Evolutionary conservation across 2,113 vertebrate genomes (phyloP), one percentile per base, ranked within the genome.

Genomic region (Mesembrinibis cayennensis): DNA sequence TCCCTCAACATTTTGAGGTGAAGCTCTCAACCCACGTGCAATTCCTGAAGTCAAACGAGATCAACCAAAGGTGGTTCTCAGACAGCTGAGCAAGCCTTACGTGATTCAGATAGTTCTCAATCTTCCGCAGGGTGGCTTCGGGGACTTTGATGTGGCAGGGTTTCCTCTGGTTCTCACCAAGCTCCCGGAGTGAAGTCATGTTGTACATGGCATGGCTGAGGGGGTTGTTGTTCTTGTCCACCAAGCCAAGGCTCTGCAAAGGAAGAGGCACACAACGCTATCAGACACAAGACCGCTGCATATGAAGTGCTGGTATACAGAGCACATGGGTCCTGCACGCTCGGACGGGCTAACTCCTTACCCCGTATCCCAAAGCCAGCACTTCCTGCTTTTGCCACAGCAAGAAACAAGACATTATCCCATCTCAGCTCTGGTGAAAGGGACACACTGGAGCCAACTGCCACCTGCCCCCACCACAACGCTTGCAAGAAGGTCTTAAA

Each of bases 121-220:
- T 98, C 89, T 97, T 98, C 62, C 98, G 97, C 92, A 99, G 89
- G n/a, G 99, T 97, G 22, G 98, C 94, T 36, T 98, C 93, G 0
- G 99, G 99, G 89, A 99, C 97, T 67, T 99, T 98, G 86, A 99
- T 96, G 42, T 97, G 97, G 30, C 98, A 98, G 2, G 99, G 99
- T 16, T 98, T 98, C 71, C 98, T 98, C 83, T 99, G 98, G 85
- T 98, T 98, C 96, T 99, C 98, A 0, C 98, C 98, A 12, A 99
- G 97, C 95, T 99, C 98, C 58, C 96, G 98, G 47, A 99, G 97
- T 5, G 98, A 96, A 7, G 98, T 98, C 95, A 95, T 96, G 87
- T 99, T 98, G 97, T 99, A 99, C 98, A 98, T 99, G 34, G 99
- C 99, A 0, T 99, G 99, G 66, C 98, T 99, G 59, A 99, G 98